phyloP scores from a whole-genome alignment of 2,113 vertebrate genomes.

The Dendropsophus ebraccatus region DNA sequence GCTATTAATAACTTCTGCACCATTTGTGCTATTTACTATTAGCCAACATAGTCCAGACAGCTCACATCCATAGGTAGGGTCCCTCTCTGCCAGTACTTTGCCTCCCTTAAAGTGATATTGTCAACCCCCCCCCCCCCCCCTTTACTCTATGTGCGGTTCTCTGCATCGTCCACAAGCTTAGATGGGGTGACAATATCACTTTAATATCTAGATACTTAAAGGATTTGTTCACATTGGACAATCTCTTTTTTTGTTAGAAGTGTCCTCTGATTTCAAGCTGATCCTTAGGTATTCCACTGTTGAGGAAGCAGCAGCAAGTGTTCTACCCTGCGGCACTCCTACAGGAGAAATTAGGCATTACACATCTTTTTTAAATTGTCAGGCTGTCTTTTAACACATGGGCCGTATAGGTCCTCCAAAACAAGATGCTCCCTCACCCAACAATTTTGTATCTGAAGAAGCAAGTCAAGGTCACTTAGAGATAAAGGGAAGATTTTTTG shows the following conservation, averaged over 20 bases:
- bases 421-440: background rate
- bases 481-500: background rate
- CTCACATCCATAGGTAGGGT: background rate
- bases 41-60: background rate
- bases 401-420: background rate
- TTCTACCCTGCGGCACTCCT: background rate
- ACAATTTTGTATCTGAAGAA: too few species aligned
- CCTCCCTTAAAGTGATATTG: background rate
- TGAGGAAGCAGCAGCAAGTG: background rate
- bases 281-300: background rate
- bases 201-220: too few species aligned
- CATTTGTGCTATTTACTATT: background rate
- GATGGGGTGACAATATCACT: too few species aligned
- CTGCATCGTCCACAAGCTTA: too few species aligned
- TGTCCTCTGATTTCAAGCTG: background rate
- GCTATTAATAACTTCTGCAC: background rate
- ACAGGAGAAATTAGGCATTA: background rate
- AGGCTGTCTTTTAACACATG: too few species aligned
- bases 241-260: background rate
- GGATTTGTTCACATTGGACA: too few species aligned
- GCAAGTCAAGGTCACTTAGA: too few species aligned
- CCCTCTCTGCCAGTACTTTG: background rate
- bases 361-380: background rate
- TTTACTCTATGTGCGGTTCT: too few species aligned
- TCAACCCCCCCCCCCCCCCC: too few species aligned